Evolutionary conservation across 2,113 vertebrate genomes (phyloP), one percentile per base, ranked within the genome.

Genomic region (Ploceus nigricollis): DNA sequence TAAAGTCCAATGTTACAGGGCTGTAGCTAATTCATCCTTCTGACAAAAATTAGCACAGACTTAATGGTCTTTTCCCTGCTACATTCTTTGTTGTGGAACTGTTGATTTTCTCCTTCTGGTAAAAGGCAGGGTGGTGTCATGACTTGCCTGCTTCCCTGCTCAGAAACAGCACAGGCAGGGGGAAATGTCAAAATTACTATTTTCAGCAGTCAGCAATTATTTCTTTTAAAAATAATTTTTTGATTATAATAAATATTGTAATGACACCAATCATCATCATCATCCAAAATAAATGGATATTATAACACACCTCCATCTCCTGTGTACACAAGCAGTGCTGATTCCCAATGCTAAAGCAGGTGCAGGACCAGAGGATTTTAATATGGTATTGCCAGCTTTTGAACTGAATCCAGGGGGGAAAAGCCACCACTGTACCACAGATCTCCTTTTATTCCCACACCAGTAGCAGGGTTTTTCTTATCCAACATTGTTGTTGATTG

Each of bases 311-410:
- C 31, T 31, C 39, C 17, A 3, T 7, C 39, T 44, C 56, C 56
- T 13, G 5, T 44, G 31, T 8, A 16, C 1, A 0, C 13, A 30
- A 60, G 15, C 0, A 0, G 21, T 31, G 21, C 21, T 20, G 16
- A 35, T 25, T 35, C 37, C 54, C 21, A 35, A 31, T 21, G 61
- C 19, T 48, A 85, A 73, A 45, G 8, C 53, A 44, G 13, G 23
- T 53, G 68, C 39, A 42, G 51, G 58, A 47, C 5, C 56, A 8
- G 42, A 56, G 35, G n/a, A 20, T 27, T 68, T 47, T n/a, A 72
- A 30, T 15, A 40, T 6, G 22, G 18, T 79, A 75, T 40, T 61
- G 22, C 3, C 47, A 75, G 13, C 6, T 25, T 70, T 64, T 54
- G 20, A 51, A 58, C 25, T 77, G 51, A 76, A 56, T 61, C 57